phyloP scores from a whole-genome alignment of 2,113 vertebrate genomes.

The Peucedramus taeniatus region DNA sequence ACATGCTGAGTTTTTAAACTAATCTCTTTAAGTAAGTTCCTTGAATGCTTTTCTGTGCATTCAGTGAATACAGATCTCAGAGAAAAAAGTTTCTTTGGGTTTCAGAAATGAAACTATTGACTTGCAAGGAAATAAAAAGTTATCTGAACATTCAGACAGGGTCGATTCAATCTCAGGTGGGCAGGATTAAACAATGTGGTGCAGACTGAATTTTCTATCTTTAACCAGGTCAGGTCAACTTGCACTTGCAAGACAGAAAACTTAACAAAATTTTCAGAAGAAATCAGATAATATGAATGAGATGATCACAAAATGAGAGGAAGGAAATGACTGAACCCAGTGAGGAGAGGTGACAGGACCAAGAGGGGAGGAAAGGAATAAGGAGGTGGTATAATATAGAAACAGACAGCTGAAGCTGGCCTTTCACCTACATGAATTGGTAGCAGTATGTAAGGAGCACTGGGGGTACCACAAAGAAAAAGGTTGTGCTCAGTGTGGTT shows the following conservation, averaged over 20 bases:
- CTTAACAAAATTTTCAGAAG: background rate
- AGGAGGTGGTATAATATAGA: background rate
- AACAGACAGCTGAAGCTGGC: background rate
- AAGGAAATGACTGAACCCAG: background rate
- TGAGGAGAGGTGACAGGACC: background rate
- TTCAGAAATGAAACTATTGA: background rate
- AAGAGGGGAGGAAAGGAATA: background rate
- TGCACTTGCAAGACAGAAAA: background rate
- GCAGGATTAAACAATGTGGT: background rate
- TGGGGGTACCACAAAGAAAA: background rate
- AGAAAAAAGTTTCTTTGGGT: background rate
- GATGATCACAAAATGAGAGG: background rate
- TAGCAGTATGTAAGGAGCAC: background rate
- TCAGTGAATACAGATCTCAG: background rate
- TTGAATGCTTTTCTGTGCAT: background rate
- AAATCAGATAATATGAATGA: background rate
- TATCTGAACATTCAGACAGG: background rate
- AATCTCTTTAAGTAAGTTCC: constrained; percentile 35
- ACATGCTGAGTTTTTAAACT: constrained; percentile 49
- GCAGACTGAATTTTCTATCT: background rate
- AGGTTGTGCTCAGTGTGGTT: background rate
- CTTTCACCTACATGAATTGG: background rate
- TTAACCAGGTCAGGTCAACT: background rate
- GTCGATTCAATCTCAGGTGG: background rate
- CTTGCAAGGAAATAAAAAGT: background rate